Conservation (phyloP, 2,888 invertebrate genomes). For the Sarcophaga carnaria region DNA sequence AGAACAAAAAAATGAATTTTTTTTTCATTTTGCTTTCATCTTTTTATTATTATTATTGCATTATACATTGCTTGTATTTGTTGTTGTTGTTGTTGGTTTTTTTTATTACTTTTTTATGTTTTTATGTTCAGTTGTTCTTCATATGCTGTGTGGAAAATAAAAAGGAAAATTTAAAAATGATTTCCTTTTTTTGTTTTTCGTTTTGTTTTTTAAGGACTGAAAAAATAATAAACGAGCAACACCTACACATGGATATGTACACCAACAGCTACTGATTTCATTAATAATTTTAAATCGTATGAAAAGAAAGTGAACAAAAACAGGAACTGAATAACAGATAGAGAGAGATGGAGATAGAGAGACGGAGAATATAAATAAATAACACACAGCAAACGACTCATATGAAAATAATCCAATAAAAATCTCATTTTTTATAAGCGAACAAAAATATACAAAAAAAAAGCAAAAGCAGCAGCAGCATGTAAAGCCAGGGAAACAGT, state of each 20-base stretch:
- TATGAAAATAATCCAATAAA: constrained; percentile 55
- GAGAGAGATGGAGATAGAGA: neutral
- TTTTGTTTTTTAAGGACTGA: too few relatives aligned
- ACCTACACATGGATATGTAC: neutral
- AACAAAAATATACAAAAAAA: neutral
- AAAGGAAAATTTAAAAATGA: too few relatives aligned
- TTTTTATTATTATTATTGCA: too few relatives aligned
- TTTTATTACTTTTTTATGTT: too few relatives aligned
- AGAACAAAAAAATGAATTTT: too few relatives aligned
- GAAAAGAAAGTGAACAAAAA: neutral
- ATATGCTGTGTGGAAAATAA: too few relatives aligned
- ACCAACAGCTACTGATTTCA: constrained; percentile 13
- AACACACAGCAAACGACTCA: neutral
- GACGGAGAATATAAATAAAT: too few relatives aligned
- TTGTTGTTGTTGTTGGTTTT: too few relatives aligned
- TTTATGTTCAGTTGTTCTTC: too few relatives aligned
- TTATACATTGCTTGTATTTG: too few relatives aligned
- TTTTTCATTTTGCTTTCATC: too few relatives aligned
- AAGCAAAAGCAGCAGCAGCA: neutral
- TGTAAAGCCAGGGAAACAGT: neutral
- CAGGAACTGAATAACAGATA: neutral
- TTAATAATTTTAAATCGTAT: neutral
- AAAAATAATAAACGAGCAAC: neutral
- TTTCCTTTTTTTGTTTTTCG: too few relatives aligned
- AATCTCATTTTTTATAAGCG: neutral